Percentiles rank a stretch among this genome's conserved stretches.
Evolutionary conservation across 2,797 vertebrate species (phyloP).

Genomic region (Spheniscus humboldti): DNA sequence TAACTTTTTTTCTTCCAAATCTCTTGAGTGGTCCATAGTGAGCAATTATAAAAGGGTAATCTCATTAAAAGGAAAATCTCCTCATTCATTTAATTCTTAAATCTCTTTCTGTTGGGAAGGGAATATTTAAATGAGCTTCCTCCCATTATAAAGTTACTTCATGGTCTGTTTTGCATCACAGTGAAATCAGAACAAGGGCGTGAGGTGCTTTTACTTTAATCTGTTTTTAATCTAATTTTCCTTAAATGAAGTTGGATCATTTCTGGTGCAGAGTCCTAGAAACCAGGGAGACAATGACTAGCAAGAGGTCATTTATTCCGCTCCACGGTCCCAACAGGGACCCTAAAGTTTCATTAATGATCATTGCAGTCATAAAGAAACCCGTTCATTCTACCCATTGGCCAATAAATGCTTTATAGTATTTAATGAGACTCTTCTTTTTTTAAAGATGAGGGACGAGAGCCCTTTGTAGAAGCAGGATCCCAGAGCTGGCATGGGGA

Average conservation of each 20-base stretch:
- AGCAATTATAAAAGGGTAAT: constrained; percentile 53
- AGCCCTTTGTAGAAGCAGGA: background rate
- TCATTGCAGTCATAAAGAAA: constrained; percentile 23
- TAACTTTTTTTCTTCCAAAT: constrained; percentile 21
- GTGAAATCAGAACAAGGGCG: constrained; percentile 36
- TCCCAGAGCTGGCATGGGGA: background rate
- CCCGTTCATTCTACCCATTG: background rate
- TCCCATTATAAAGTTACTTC: constrained; percentile 33
- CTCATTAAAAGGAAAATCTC: constrained; percentile 41
- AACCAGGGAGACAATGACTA: constrained; percentile 15
- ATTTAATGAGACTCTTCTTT: background rate
- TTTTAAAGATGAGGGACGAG: background rate
- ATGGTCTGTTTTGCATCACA: constrained; percentile 51
- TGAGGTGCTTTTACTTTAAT: constrained; percentile 37
- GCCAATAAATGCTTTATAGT: background rate
- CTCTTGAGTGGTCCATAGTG: constrained; percentile 45
- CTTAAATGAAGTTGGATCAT: constrained; percentile 39
- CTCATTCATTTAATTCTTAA: constrained; percentile 52
- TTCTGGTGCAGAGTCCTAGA: constrained; percentile 28
- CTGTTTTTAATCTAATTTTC: constrained; percentile 51
- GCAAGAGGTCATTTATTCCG: constrained; percentile 42
- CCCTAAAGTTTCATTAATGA: constrained; percentile 45
- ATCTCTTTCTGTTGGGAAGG: constrained; percentile 44
- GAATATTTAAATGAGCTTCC: constrained; percentile 51
- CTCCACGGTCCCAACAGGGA: background rate